Percentiles rank a stretch among this genome's conserved stretches.
These are phyloP conservation scores for Leptinotarsa texana DNA, from an alignment of 1,140 invertebrate genomes.

Conservation along the genomic window DNA sequence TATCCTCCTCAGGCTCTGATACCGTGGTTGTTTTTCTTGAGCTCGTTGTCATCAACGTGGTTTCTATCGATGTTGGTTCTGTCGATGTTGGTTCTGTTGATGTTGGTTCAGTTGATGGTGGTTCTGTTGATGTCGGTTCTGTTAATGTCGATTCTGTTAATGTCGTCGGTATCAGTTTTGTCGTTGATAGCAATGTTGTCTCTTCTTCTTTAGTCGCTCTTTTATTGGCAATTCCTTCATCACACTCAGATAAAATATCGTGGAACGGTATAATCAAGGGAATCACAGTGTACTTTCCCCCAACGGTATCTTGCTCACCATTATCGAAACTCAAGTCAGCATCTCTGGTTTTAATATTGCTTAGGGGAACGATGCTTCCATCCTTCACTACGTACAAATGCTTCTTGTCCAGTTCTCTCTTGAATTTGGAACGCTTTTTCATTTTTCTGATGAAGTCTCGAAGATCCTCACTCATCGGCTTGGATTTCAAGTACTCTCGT, in stretches of 20 bases:
- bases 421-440: slow-evolving; percentile 15
- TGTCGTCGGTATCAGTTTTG: background rate
- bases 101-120: background rate
- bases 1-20: background rate
- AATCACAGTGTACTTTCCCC: slow-evolving; percentile 38
- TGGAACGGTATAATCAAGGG: slow-evolving; percentile 39
- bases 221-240: background rate
- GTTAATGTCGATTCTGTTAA: too few species aligned
- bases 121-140: background rate
- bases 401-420: slow-evolving; percentile 32
- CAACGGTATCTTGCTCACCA: background rate
- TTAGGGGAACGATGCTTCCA: slow-evolving; percentile 38
- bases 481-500: slow-evolving; percentile 32
- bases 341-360: slow-evolving; percentile 27
- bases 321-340: background rate
- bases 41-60: background rate
- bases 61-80: background rate
- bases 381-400: slow-evolving; percentile 40
- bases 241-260: background rate
- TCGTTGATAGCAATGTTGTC: background rate
- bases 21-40: background rate
- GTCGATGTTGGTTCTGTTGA: background rate
- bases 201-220: background rate
- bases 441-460: slow-evolving; percentile 34
- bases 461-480: slow-evolving; percentile 38